Base-by-base conservation (phyloP, 2,113 vertebrate genomes). In the Thalassarche chlororhynchos region DNA sequence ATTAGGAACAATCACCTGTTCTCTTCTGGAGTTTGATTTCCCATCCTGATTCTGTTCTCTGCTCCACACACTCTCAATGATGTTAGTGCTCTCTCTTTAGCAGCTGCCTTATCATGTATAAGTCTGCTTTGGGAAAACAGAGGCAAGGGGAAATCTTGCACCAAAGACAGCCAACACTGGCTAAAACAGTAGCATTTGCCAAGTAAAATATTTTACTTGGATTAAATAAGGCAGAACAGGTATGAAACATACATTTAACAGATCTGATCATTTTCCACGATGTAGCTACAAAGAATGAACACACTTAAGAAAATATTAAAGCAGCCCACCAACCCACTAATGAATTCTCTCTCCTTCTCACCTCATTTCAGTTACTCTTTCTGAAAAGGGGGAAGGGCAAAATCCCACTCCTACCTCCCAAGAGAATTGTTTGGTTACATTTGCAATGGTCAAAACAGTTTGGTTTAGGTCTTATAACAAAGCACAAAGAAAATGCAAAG, bases 41-140 rank as follows among this genome's bases (percentile, higher is more conserved):
- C 79, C 89, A 95, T 77, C 60, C 44, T 51, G 47, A 95, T 89
- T 93, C 70, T 74, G 54, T 84, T 93, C 87, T 82, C 79, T 76
- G 40, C 68, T 84, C 38, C 83, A 83, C 57, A 84, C 25, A 34
- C n/a, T 89, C 84, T 85, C 77, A 90, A 34, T 84, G 70, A 54
- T 91, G 84, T 70, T 70, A 94, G 44, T 82, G 31, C 31, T 82
- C 51, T 95, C 81, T 47, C 72, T 79, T 87, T 46, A 70, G 87
- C 82, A 95, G 71, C 52, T 98, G 87, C 61, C 55, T 94, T 76
- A 69, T n/a, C 36, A 78, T 8, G 40, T 40, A 51, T 52, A 90
- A 66, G 54, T 54, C 61, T 92, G 51, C n/a, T 87, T 69, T 86
- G 78, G 88, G 64, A 84, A 32, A 94, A 77, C 1, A 72, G 40